A percentile compares a stretch with the other conserved stretches of the same genome.
Evolutionary conservation across 2,888 invertebrate genomes (phyloP).

Genomic region (Galeruca laticollis): DNA sequence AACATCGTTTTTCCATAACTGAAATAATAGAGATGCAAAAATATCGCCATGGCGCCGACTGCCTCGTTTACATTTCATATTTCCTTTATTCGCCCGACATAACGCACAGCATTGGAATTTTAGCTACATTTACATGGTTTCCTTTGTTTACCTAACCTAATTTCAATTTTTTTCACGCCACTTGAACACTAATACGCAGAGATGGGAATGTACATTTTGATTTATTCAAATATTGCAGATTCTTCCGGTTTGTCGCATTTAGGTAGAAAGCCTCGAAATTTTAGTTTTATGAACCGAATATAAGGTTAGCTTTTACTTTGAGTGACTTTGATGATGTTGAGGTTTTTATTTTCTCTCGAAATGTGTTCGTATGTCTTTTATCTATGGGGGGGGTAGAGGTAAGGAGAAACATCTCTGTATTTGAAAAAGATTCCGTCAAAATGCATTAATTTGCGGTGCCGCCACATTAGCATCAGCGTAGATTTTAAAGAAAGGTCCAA

Average conservation of each 20-base stretch:
- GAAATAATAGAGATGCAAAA: conserved; percentile 51
- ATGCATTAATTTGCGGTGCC: too few species aligned
- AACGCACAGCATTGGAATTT: conserved; percentile 29
- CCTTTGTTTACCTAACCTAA: conserved; percentile 17
- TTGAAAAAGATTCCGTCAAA: too few species aligned
- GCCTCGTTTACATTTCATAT: conserved; percentile 52
- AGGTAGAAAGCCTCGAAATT: background rate
- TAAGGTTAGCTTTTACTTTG: background rate
- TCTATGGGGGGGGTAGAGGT: too few species aligned
- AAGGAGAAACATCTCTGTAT: too few species aligned
- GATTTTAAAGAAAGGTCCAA: too few species aligned
- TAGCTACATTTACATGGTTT: conserved; percentile 21
- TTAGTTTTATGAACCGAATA: background rate
- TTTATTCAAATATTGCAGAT: conserved; percentile 18
- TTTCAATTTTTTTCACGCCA: conserved; percentile 25
- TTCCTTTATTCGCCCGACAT: conserved; percentile 42
- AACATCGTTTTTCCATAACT: conserved; percentile 9
- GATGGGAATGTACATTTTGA: conserved; percentile 17
- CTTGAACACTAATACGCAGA: conserved; percentile 18
- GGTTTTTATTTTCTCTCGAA: too few species aligned
- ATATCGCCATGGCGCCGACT: conserved; percentile 49
- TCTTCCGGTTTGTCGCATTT: conserved; percentile 10
- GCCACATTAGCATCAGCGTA: too few species aligned
- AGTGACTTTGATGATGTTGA: background rate
- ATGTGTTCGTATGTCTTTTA: too few species aligned